Evolutionary conservation across 2,797 vertebrate genomes (phyloP).

Genomic region (Phoebastria nigripes): DNA sequence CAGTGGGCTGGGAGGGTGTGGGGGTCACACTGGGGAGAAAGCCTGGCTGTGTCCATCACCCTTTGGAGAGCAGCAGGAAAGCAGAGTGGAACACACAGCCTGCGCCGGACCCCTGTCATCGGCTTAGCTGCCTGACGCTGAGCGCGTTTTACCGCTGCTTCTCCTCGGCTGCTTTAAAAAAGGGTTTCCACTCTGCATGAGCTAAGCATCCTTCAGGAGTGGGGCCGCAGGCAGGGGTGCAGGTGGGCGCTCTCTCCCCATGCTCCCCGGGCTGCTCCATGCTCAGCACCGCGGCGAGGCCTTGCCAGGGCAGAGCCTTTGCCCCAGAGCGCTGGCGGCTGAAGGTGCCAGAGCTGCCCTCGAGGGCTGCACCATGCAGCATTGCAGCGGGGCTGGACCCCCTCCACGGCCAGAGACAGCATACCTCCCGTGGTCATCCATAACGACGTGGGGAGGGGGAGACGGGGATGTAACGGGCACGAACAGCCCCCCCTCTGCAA

Average conservation of each 20-base stretch:
- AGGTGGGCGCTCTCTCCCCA: rapidly evolving
- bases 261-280: rapidly evolving
- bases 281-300: neutral
- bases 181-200: neutral
- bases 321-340: rapidly evolving
- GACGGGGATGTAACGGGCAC: too few species aligned
- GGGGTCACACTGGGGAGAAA: rapidly evolving
- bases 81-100: neutral
- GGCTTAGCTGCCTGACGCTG: neutral
- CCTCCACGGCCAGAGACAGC: rapidly evolving
- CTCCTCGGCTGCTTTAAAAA: neutral
- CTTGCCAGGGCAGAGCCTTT: neutral
- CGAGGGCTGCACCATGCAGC: neutral
- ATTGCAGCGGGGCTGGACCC: neutral
- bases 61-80: neutral
- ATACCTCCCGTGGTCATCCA: rapidly evolving
- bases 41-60: neutral
- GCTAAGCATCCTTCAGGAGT: neutral
- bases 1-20: neutral
- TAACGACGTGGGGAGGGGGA: rapidly evolving
- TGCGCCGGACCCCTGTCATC: neutral
- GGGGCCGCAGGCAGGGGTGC: rapidly evolving
- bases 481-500: neutral
- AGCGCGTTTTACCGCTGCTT: neutral
- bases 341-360: rapidly evolving